Percentiles rank a stretch among this genome's conserved stretches.
Conservation (phyloP, 2,113 vertebrate species). For the Lagopus muta region DNA sequence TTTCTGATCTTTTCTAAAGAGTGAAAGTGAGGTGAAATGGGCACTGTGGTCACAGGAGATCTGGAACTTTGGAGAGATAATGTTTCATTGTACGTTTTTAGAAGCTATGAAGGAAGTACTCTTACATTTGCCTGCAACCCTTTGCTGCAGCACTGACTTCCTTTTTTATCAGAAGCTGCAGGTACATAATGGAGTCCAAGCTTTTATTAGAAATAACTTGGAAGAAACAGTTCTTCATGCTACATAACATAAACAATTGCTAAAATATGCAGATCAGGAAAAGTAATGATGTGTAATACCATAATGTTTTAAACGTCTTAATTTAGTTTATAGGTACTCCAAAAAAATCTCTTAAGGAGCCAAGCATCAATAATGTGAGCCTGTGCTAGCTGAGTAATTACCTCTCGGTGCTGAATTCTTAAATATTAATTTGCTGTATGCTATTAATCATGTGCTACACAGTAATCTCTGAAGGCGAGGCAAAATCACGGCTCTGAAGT, state of each 20-base stretch:
- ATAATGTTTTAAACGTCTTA: slow-evolving; percentile 49
- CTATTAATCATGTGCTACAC: slow-evolving; percentile 30
- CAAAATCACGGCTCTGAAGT: neutral
- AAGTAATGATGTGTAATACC: slow-evolving; percentile 47
- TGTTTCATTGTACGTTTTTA: neutral
- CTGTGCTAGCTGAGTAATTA: slow-evolving; percentile 56
- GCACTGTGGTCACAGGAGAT: neutral
- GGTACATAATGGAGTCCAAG: neutral
- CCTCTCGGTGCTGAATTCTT: slow-evolving; percentile 34
- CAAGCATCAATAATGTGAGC: slow-evolving; percentile 34
- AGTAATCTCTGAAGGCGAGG: slow-evolving; percentile 6
- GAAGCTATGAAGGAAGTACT: neutral
- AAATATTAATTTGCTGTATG: slow-evolving; percentile 64
- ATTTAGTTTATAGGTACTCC: slow-evolving; percentile 48
- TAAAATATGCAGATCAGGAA: slow-evolving; percentile 39
- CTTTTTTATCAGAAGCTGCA: neutral
- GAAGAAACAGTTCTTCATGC: neutral
- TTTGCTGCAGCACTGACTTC: neutral
- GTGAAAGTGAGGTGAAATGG: neutral
- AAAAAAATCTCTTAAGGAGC: slow-evolving; percentile 22
- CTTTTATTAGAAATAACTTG: neutral
- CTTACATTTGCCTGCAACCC: neutral
- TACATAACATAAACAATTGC: slow-evolving; percentile 24
- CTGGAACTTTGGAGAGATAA: neutral
- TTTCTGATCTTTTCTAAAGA: neutral